These are phyloP conservation scores for Pheosia tremula DNA, from an alignment of 2,888 invertebrate genomes.

Conservation along the genomic window DNA sequence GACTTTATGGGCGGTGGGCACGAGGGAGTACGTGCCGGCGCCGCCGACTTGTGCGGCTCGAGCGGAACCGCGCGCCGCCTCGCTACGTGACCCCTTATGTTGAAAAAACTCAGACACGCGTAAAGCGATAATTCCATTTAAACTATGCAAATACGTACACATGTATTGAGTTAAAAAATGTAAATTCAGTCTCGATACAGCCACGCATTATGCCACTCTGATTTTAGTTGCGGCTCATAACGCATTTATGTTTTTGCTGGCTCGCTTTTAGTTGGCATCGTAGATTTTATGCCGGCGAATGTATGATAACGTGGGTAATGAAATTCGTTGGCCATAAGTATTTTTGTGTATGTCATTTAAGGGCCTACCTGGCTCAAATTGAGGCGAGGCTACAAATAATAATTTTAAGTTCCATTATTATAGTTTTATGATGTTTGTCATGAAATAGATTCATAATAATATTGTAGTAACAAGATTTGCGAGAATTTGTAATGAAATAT, in stretches of 20 bases:
- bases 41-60: slow-evolving; percentile 24
- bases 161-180: slow-evolving; percentile 8
- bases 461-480: slow-evolving; percentile 45
- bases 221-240: slow-evolving; percentile 14
- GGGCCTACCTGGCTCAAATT: neutral
- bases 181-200: slow-evolving; percentile 15
- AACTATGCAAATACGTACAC: slow-evolving; percentile 9
- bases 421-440: slow-evolving; percentile 13
- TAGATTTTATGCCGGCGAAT: slow-evolving; percentile 21
- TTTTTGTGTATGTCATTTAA: neutral
- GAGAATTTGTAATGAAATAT: slow-evolving; percentile 54
- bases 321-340: neutral
- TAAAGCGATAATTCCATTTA: slow-evolving; percentile 21
- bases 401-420: slow-evolving; percentile 6
- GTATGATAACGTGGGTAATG: slow-evolving; percentile 23
- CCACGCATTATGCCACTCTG: slow-evolving; percentile 5
- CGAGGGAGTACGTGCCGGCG: slow-evolving; percentile 49
- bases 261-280: slow-evolving; percentile 16
- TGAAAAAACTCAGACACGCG: slow-evolving; percentile 29
- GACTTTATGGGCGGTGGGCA: slow-evolving; percentile 48
- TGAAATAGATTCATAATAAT: slow-evolving; percentile 42
- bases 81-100: slow-evolving; percentile 44
- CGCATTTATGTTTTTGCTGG: slow-evolving; percentile 23
- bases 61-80: slow-evolving; percentile 17
- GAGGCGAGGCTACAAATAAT: too few species aligned